Conservation (phyloP, 2,888 invertebrate genomes). For the Leptinotarsa juncta region DNA sequence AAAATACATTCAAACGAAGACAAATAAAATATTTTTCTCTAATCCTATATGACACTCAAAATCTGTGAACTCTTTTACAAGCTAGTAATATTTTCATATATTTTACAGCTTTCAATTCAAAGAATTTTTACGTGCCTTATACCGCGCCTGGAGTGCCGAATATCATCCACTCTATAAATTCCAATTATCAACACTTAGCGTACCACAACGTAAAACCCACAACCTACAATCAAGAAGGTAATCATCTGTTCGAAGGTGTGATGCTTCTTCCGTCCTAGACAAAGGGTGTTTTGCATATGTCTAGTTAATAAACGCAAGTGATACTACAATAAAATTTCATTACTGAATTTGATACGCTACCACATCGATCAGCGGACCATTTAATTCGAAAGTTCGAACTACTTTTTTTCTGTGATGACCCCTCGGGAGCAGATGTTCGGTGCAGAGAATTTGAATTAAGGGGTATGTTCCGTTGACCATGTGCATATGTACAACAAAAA, state of each 20-base stretch:
- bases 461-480: slow-evolving; percentile 53
- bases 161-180: slow-evolving; percentile 7
- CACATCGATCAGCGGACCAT: slow-evolving; percentile 42
- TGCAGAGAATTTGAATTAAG: slow-evolving; percentile 47
- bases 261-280: slow-evolving; percentile 30
- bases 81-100: neutral
- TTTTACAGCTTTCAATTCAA: neutral
- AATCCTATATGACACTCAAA: too few relatives aligned
- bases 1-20: too few relatives aligned
- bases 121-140: neutral
- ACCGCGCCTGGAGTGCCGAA: neutral
- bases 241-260: slow-evolving; percentile 39
- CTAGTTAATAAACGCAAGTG: slow-evolving; percentile 51
- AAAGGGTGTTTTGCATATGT: slow-evolving; percentile 50
- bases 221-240: slow-evolving; percentile 22
- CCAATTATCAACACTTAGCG: slow-evolving; percentile 1
- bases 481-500: slow-evolving; percentile 49
- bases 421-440: slow-evolving; percentile 50
- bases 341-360: slow-evolving; percentile 55
- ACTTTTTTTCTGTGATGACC: slow-evolving; percentile 48
- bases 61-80: neutral
- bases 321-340: slow-evolving; percentile 58
- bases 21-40: too few relatives aligned
- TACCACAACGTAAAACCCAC: slow-evolving; percentile 15
- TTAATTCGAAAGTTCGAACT: slow-evolving; percentile 29